These are phyloP conservation scores for Phanerotoma sp. DNA, from an alignment of 2,888 invertebrate species.

Conservation along the genomic window DNA sequence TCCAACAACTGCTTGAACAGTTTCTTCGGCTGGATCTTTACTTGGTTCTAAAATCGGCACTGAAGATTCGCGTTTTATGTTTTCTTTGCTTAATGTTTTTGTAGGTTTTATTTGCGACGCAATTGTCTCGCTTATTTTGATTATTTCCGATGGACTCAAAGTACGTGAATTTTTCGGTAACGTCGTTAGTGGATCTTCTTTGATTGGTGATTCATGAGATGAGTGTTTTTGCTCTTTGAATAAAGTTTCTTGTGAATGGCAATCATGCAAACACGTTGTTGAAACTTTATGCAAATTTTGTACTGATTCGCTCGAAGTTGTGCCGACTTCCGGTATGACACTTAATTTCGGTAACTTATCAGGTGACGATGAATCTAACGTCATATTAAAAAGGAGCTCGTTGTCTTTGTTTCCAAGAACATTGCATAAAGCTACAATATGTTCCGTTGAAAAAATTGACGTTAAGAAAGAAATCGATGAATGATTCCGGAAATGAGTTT, in stretches of 20 bases:
- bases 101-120: conserved; percentile 47
- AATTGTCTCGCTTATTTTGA: conserved; percentile 46
- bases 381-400: conserved; percentile 70
- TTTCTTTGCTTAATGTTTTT: conserved; percentile 43
- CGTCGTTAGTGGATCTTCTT: neutral
- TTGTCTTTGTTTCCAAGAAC: conserved; percentile 68
- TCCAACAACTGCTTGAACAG: conserved; percentile 36
- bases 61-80: conserved; percentile 39
- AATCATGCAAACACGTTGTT: too few species aligned
- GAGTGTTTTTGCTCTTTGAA: too few species aligned
- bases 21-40: conserved; percentile 39
- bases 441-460: conserved; percentile 67
- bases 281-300: neutral
- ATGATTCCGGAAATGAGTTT: conserved; percentile 6
- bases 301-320: neutral
- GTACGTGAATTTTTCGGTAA: neutral
- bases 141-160: neutral
- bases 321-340: neutral
- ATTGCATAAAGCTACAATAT: conserved; percentile 78
- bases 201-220: too few species aligned
- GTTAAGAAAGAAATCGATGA: conserved; percentile 61
- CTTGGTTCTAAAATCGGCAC: conserved; percentile 42
- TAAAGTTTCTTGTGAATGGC: neutral
- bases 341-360: neutral
- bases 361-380: conserved; percentile 61